These are phyloP conservation scores for Abramis brama DNA, from an alignment of 2,113 vertebrate genomes.

Conservation along the genomic window DNA sequence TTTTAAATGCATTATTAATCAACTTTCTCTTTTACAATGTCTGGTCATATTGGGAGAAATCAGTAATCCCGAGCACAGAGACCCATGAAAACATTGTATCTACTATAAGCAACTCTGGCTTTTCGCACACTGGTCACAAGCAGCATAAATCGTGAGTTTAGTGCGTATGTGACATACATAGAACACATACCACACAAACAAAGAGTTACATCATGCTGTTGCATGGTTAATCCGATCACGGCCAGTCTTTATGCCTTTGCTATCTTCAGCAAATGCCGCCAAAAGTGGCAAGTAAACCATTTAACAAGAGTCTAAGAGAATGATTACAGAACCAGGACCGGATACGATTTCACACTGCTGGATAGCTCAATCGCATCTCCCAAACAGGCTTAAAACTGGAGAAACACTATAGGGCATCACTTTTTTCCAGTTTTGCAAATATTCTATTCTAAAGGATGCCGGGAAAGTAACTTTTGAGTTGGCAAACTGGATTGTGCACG, in stretches of 20 bases:
- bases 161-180: slow-evolving; percentile 71
- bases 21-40: neutral
- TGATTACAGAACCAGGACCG: slow-evolving; percentile 77
- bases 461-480: neutral
- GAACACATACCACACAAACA: slow-evolving; percentile 76
- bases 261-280: slow-evolving; percentile 81
- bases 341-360: slow-evolving; percentile 80
- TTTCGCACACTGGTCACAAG: slow-evolving; percentile 57
- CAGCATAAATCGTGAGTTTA: slow-evolving; percentile 67
- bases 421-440: slow-evolving; percentile 58
- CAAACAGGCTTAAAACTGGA: slow-evolving; percentile 73
- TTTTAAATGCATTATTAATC: neutral
- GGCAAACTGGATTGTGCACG: neutral
- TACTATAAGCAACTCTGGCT: slow-evolving; percentile 48
- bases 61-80: neutral
- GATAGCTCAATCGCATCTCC: slow-evolving; percentile 78
- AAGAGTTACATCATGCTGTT: slow-evolving; percentile 83
- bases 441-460: neutral
- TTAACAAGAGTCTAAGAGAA: slow-evolving; percentile 82
- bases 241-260: slow-evolving; percentile 78
- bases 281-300: slow-evolving; percentile 82
- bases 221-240: slow-evolving; percentile 81
- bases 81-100: slow-evolving; percentile 17
- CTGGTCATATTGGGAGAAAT: neutral
- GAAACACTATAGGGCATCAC: slow-evolving; percentile 75